phyloP scores from a whole-genome alignment of 2,797 vertebrate species.

The Antrozous pallidus region DNA sequence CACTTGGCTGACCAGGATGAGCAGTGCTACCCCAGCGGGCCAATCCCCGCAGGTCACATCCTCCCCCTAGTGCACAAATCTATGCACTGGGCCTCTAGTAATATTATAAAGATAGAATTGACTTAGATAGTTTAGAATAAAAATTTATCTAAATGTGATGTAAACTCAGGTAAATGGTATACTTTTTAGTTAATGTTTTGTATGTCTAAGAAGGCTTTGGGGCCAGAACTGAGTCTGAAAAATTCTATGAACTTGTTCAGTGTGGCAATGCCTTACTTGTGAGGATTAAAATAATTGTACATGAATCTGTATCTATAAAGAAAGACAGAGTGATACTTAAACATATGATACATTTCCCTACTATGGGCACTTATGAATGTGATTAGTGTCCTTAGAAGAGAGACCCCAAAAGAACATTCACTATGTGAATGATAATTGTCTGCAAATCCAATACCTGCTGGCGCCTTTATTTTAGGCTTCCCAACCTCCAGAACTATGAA shows the following conservation, averaged over 20 bases:
- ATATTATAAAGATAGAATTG: neutral
- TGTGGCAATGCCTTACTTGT: neutral
- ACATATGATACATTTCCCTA: neutral
- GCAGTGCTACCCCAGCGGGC: too few species aligned
- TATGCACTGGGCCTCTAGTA: too few species aligned
- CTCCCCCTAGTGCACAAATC: too few species aligned
- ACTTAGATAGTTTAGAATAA: neutral
- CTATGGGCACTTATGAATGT: neutral
- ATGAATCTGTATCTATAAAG: neutral
- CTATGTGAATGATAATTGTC: neutral
- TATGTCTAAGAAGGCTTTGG: neutral
- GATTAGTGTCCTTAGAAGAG: neutral
- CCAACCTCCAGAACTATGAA: neutral
- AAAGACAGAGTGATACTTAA: neutral
- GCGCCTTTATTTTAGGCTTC: neutral
- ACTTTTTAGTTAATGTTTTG: neutral
- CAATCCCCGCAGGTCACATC: too few species aligned
- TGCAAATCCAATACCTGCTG: neutral
- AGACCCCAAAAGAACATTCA: neutral
- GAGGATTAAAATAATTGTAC: neutral
- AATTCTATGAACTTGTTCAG: neutral
- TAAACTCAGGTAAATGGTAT: neutral
- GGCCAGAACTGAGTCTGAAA: neutral
- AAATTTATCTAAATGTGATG: neutral
- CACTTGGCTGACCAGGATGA: too few species aligned